Base-by-base conservation (phyloP, 2,888 invertebrate genomes). In the Dryobota labecula region DNA sequence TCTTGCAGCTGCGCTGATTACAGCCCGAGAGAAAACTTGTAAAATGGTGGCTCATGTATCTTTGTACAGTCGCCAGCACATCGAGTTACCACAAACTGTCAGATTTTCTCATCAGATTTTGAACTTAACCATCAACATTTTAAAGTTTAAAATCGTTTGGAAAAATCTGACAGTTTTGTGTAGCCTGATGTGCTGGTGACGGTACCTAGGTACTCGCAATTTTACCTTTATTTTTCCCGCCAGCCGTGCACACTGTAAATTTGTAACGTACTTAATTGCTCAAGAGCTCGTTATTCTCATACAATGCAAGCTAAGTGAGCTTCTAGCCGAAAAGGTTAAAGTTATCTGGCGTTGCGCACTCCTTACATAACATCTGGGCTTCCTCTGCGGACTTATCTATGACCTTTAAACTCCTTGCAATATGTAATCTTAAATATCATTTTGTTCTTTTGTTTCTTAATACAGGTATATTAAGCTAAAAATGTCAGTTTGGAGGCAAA, bases 321-420 rank as follows among this genome's bases (percentile, higher is more conserved):
- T 73, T 65, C 73, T 68, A 78, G 24, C 49, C 57, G 66, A 47
- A 74, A 77, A 77, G 47, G 63, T 77, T 72, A 62, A 56, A 67
- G 61, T 65, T 69, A 60, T 83, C 71, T 82, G 49, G 15, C 8
- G 41, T 71, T 73, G 80, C 77, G 63, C 72, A 66, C 20, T 66
- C 20, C 27, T 76, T 75, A 73, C 68, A 45, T 83, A 83, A 83
- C 68, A 57, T n/a, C 24, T 70, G 47, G 51, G 58, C 33, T 70
- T 56, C 70, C 53, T 69, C 64, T 53, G 49, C 64, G 30, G 53
- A 51, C 47, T 62, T 65, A 61, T 71, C 33, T 73, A 24, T 67
- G 70, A 83, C 83, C 65, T 74, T 73, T 82, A 57, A 38, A 51
- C 58, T 65, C 13, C 20, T 64, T 49, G 65, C 47, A 45, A 43